phyloP scores from a whole-genome alignment of 2,113 vertebrate species.

The Collichthys lucidus region DNA sequence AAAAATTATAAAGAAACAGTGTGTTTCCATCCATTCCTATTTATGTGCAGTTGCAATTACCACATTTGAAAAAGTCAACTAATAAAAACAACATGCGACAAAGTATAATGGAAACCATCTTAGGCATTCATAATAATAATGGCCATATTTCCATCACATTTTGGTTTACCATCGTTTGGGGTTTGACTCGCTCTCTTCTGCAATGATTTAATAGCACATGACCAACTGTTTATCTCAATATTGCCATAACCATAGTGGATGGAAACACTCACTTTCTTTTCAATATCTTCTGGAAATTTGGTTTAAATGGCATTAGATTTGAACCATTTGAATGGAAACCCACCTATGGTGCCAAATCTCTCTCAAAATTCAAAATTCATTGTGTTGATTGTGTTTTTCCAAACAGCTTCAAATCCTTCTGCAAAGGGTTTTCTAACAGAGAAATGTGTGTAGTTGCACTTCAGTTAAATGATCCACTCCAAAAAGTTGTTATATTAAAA shows the following conservation, averaged over 20 bases:
- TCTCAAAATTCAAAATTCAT: slow-evolving; percentile 2
- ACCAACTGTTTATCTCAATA: not conserved
- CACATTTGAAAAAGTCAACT: not conserved
- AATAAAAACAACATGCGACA: not conserved
- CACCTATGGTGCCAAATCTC: not conserved
- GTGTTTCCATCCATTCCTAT: too few relatives aligned
- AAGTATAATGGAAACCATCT: not conserved
- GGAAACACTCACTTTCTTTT: not conserved
- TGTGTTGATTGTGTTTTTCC: not conserved
- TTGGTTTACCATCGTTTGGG: not conserved
- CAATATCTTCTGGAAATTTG: not conserved
- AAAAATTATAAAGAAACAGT: not conserved
- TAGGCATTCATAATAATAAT: not conserved
- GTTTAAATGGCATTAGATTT: not conserved
- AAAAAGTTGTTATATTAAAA: slow-evolving; percentile 42
- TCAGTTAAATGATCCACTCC: slow-evolving; percentile 50
- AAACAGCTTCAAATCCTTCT: slow-evolving; percentile 3
- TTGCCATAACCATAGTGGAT: not conserved
- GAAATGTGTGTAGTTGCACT: slow-evolving; percentile 28
- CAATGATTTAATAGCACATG: not conserved
- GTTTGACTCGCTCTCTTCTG: not conserved
- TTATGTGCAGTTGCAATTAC: too few relatives aligned
- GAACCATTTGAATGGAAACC: not conserved
- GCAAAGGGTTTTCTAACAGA: slow-evolving; percentile 21
- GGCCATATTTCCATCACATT: not conserved